Conservation (phyloP, 1,140 invertebrate species). For the Zelostemma sp. region DNA sequence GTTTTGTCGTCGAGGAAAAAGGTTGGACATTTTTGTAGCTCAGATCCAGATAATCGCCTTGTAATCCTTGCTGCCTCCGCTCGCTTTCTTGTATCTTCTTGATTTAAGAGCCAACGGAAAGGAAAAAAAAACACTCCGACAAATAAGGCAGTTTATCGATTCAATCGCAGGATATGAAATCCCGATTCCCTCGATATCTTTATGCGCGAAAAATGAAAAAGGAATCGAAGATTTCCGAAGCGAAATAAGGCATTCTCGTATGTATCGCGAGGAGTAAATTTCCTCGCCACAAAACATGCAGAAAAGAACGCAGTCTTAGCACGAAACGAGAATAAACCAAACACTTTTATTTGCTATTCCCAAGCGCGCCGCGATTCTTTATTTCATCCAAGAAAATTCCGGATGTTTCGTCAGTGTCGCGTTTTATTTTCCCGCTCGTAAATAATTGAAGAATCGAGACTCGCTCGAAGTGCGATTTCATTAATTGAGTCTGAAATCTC, state of each 20-base stretch:
- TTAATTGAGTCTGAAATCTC: background rate
- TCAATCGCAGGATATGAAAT: background rate
- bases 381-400: no score
- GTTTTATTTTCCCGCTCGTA: background rate
- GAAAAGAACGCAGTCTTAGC: constrained; percentile 12
- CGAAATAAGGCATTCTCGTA: background rate
- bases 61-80: constrained; percentile 2
- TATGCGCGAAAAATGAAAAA: no score
- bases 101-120: constrained; percentile 4
- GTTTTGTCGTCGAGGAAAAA: background rate
- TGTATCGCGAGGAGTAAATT: constrained; percentile 9
- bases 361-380: constrained; percentile 8
- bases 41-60: constrained; percentile 6
- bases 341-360: constrained; percentile 9
- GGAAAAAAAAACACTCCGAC: background rate
- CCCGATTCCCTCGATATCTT: background rate
- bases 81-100: background rate
- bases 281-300: constrained; percentile 7
- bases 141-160: background rate
- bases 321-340: constrained; percentile 21
- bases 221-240: background rate
- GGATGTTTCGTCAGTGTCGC: background rate
- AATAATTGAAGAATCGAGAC: background rate
- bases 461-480: background rate
- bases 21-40: background rate